Conservation (phyloP, 2,888 invertebrate genomes). For the Sarcophaga caerulescens region DNA sequence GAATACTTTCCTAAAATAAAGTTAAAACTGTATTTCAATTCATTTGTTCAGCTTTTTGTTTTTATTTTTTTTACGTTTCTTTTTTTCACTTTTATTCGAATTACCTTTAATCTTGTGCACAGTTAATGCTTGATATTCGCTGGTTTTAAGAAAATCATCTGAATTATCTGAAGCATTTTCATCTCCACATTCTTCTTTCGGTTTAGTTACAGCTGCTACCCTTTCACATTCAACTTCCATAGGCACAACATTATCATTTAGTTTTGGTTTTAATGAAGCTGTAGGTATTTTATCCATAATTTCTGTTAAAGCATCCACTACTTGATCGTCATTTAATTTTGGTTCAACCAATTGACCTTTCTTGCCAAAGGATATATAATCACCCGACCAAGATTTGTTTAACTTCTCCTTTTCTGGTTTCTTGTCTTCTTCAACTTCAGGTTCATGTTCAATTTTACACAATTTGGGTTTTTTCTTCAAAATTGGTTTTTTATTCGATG, state of each 20-base stretch:
- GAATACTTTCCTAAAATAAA: neutral
- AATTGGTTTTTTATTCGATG: neutral
- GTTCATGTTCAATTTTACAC: neutral
- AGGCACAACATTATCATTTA: neutral
- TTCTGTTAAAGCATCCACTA: constrained; percentile 68
- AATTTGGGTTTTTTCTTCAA: constrained; percentile 5
- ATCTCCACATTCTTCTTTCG: neutral
- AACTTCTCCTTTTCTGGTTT: neutral
- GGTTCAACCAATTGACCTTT: constrained; percentile 41
- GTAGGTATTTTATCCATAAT: constrained; percentile 63
- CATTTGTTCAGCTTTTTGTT: constrained; percentile 52
- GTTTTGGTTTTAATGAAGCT: neutral
- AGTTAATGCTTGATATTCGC: constrained; percentile 71
- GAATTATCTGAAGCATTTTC: constrained; percentile 66
- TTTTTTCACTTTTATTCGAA: constrained; percentile 72
- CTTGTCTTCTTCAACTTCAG: neutral
- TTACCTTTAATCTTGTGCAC: constrained; percentile 74
- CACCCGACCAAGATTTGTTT: constrained; percentile 67
- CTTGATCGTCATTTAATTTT: constrained; percentile 62
- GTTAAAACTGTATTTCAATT: neutral
- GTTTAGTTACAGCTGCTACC: neutral
- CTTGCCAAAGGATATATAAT: constrained; percentile 73
- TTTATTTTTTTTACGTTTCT: constrained; percentile 68
- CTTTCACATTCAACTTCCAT: constrained; percentile 24
- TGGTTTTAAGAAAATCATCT: constrained; percentile 72